These are phyloP conservation scores for Latheticus oryzae DNA, from an alignment of 2,888 invertebrate genomes.

Conservation along the genomic window DNA sequence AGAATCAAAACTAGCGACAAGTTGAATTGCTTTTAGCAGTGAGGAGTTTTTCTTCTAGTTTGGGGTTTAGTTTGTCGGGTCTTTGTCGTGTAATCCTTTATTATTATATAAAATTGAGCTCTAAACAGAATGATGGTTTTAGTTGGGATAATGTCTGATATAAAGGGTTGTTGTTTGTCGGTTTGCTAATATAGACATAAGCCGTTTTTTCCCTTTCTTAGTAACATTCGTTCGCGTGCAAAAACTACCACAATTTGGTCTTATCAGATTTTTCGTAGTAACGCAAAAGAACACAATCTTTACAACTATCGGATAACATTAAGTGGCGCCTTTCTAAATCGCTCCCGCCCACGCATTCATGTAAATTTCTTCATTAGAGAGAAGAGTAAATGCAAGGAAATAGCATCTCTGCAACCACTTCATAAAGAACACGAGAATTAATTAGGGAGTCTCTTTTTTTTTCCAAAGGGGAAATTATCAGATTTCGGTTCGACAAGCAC, in stretches of 20 bases:
- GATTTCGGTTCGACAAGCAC: slow-evolving; percentile 50
- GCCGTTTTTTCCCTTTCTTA: slow-evolving; percentile 8
- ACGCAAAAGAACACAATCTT: slow-evolving; percentile 52
- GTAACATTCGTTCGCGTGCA: slow-evolving; percentile 28
- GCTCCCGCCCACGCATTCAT: slow-evolving; percentile 51
- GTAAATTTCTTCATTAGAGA: slow-evolving; percentile 50
- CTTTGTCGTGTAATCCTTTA: too few relatives aligned
- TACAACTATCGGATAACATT: slow-evolving; percentile 52
- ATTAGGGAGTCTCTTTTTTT: slow-evolving; percentile 39
- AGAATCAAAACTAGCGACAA: too few relatives aligned
- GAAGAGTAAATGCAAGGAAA: slow-evolving; percentile 22
- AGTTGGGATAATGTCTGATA: background rate
- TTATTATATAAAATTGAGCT: too few relatives aligned
- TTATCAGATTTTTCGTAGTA: slow-evolving; percentile 53
- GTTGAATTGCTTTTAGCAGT: too few relatives aligned
- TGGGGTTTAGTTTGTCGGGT: too few relatives aligned
- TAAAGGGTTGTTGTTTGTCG: slow-evolving; percentile 5
- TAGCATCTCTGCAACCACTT: slow-evolving; percentile 33
- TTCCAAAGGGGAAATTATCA: slow-evolving; percentile 51
- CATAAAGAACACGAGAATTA: slow-evolving; percentile 36
- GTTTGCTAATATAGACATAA: slow-evolving; percentile 33
- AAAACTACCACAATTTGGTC: slow-evolving; percentile 23
- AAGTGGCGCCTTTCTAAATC: slow-evolving; percentile 55
- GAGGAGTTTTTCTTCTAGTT: too few relatives aligned
- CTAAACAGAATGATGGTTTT: too few relatives aligned